phyloP scores from a whole-genome alignment of 2,797 vertebrate genomes.

The Sebastes steindachneri region DNA sequence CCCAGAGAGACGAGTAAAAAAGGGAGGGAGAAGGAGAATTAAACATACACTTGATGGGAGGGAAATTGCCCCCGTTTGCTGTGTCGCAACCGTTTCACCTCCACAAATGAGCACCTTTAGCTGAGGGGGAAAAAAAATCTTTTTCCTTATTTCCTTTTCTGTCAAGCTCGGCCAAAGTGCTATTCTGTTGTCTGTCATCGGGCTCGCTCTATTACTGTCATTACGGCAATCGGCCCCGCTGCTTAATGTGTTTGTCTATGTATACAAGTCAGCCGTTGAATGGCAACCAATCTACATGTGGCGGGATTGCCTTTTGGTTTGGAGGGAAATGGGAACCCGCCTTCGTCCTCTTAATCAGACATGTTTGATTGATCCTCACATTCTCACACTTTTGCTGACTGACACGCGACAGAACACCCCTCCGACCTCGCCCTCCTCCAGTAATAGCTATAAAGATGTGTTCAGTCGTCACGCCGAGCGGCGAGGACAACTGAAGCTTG shows the following conservation, averaged over 20 bases:
- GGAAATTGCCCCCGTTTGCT: constrained; percentile 61
- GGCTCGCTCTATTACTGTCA: constrained; percentile 79
- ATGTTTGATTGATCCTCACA: constrained; percentile 73
- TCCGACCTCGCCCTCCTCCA: constrained; percentile 39
- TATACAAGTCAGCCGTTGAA: constrained; percentile 73
- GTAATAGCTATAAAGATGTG: constrained; percentile 57
- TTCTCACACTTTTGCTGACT: constrained; percentile 68
- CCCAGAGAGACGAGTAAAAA: constrained; percentile 45
- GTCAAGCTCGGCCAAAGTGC: constrained; percentile 74
- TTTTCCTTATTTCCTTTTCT: constrained; percentile 76
- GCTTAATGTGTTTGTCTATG: constrained; percentile 82
- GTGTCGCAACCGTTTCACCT: constrained; percentile 61
- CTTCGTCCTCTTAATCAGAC: constrained; percentile 74
- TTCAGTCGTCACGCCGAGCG: constrained; percentile 14
- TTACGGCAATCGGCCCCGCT: constrained; percentile 70
- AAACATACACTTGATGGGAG: constrained; percentile 75
- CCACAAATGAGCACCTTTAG: constrained; percentile 74
- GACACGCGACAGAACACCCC: constrained; percentile 52
- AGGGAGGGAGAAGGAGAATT: constrained; percentile 70
- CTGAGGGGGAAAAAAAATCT: constrained; percentile 39
- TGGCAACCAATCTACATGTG: constrained; percentile 84
- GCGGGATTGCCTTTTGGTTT: constrained; percentile 54
- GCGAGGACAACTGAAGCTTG: constrained; percentile 32
- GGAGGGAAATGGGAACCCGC: constrained; percentile 60
- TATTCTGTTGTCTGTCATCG: constrained; percentile 76